Conservation (phyloP, 2,888 invertebrate genomes). For the Ganaspis brasiliensis region DNA sequence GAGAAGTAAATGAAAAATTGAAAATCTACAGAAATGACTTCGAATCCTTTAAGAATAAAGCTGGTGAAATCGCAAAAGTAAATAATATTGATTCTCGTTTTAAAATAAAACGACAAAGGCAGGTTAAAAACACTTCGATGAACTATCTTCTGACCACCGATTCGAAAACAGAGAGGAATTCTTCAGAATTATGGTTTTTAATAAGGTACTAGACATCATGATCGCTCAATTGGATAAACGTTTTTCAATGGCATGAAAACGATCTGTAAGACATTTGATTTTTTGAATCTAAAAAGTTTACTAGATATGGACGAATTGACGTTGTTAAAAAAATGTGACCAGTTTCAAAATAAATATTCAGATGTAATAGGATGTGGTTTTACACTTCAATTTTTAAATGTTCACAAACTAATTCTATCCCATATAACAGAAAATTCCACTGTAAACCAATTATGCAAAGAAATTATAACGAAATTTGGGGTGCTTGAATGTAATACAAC, state of each 20-base stretch:
- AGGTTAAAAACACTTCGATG: slow-evolving; percentile 65
- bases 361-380: slow-evolving; percentile 65
- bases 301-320: slow-evolving; percentile 49
- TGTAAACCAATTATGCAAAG: slow-evolving; percentile 63
- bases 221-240: slow-evolving; percentile 62
- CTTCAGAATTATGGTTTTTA: slow-evolving; percentile 61
- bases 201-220: slow-evolving; percentile 67
- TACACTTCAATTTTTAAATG: slow-evolving; percentile 66
- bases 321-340: slow-evolving; percentile 62
- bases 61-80: slow-evolving; percentile 65
- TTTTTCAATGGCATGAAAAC: slow-evolving; percentile 62
- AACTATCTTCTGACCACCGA: slow-evolving; percentile 49
- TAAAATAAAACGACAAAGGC: slow-evolving; percentile 53
- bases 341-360: slow-evolving; percentile 66
- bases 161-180: slow-evolving; percentile 57
- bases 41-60: slow-evolving; percentile 63
- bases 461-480: slow-evolving; percentile 60
- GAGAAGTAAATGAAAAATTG: slow-evolving; percentile 56
- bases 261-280: slow-evolving; percentile 66
- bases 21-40: slow-evolving; percentile 66
- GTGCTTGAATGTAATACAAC: slow-evolving; percentile 52
- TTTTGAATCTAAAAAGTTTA: slow-evolving; percentile 67
- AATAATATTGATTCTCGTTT: slow-evolving; percentile 59
- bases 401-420: slow-evolving; percentile 63
- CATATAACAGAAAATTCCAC: slow-evolving; percentile 56